Conservation (phyloP, 53 echinoderm and acorn worm species). For the Mesocentrotus franciscanus region DNA sequence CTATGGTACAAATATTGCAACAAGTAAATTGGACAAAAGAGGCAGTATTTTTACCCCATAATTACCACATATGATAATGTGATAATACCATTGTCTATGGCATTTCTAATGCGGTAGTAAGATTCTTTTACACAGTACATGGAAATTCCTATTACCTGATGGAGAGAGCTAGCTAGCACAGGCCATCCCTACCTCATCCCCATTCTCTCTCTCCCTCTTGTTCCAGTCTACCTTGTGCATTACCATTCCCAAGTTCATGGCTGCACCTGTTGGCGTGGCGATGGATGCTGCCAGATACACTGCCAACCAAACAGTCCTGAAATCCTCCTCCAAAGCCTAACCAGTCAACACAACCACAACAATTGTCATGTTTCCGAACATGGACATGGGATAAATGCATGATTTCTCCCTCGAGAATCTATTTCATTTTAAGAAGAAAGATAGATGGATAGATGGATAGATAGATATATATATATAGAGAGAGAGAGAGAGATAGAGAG, state of each 20-base stretch:
- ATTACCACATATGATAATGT: no score
- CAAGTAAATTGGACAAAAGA: background rate
- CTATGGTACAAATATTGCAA: no score
- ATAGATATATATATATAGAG: no score
- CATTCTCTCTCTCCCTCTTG: background rate
- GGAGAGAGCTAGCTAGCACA: background rate
- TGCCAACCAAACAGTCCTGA: slow-evolving; percentile 34
- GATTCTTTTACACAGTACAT: no score
- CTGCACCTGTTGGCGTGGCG: slow-evolving; percentile 16
- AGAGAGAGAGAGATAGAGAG: no score
- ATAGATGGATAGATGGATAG: no score
- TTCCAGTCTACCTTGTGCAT: background rate
- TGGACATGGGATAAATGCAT: background rate
- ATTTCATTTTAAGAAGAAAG: background rate
- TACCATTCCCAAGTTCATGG: slow-evolving; percentile 17
- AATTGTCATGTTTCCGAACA: background rate
- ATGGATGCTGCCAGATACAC: slow-evolving; percentile 48
- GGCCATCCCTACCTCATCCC: background rate
- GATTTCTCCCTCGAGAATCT: slow-evolving; percentile 3
- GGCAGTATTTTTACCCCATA: background rate
- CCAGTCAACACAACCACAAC: slow-evolving; percentile 42
- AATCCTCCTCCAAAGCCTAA: slow-evolving; percentile 14
- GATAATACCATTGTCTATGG: no score
- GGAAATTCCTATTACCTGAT: background rate
- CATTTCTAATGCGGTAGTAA: no score